Percentiles rank a stretch among this genome's conserved stretches.
phyloP scores from a whole-genome alignment of 2,888 invertebrate species.

The Spodoptera littoralis region DNA sequence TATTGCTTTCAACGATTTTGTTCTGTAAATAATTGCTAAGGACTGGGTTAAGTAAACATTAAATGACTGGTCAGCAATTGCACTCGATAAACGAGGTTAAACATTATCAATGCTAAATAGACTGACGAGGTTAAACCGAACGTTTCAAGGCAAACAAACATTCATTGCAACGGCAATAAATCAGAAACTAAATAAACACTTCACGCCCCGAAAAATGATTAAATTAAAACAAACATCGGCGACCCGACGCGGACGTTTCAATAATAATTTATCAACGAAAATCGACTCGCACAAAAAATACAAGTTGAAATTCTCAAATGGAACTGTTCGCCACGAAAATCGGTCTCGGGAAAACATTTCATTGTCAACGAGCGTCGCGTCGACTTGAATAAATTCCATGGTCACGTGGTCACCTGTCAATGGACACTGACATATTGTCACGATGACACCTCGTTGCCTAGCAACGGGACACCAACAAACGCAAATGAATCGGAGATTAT shows the following conservation, averaged over 20 bases:
- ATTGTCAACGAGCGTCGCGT: constrained; percentile 58
- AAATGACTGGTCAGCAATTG: too few species aligned
- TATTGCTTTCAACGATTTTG: too few species aligned
- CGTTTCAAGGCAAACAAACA: constrained; percentile 14
- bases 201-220: constrained; percentile 43
- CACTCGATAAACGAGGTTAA: too few species aligned
- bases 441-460: constrained; percentile 61
- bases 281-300: constrained; percentile 33
- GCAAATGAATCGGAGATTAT: constrained; percentile 59
- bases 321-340: constrained; percentile 29
- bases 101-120: too few species aligned
- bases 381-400: constrained; percentile 63
- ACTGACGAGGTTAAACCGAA: too few species aligned
- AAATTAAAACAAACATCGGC: constrained; percentile 41
- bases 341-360: constrained; percentile 60
- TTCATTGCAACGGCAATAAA: constrained; percentile 39
- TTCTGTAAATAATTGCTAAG: too few species aligned
- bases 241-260: constrained; percentile 21
- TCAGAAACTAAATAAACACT: constrained; percentile 48
- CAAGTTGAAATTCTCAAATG: constrained; percentile 26
- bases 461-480: constrained; percentile 62
- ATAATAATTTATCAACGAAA: constrained; percentile 46
- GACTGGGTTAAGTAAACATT: too few species aligned
- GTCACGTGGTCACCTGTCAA: constrained; percentile 59
- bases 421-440: constrained; percentile 55